Evolutionary conservation across 2,113 vertebrate species (phyloP).

Genomic region (Mesoclemmys tuberculata): DNA sequence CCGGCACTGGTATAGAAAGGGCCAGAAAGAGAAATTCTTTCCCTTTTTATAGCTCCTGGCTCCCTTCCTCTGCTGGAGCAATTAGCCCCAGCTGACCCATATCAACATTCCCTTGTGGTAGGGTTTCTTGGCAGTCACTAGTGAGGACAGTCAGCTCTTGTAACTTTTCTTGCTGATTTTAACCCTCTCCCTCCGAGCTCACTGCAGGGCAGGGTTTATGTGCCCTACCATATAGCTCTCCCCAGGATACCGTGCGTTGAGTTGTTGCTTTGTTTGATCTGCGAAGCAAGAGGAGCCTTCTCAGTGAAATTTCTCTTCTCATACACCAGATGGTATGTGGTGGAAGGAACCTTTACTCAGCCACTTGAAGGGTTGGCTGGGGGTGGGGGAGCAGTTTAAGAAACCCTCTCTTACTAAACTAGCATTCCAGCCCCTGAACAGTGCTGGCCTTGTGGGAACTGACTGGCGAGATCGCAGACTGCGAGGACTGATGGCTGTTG

Average conservation of each 20-base stretch:
- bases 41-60: slow-evolving; percentile 67
- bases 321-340: fast-evolving
- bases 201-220: slow-evolving; percentile 1
- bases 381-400: background rate
- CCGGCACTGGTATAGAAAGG: slow-evolving; percentile 18
- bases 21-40: slow-evolving; percentile 49
- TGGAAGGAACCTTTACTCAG: background rate
- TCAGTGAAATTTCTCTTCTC: background rate
- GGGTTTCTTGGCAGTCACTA: background rate
- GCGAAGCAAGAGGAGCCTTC: background rate
- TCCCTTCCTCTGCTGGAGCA: slow-evolving; percentile 34
- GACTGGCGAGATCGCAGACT: background rate
- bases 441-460: background rate
- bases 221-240: background rate
- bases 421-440: background rate
- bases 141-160: slow-evolving; percentile 40
- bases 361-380: background rate
- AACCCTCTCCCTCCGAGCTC: slow-evolving; percentile 31
- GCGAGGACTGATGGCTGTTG: no score
- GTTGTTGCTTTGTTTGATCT: fast-evolving
- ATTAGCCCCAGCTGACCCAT: slow-evolving; percentile 52
- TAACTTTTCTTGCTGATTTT: slow-evolving; percentile 20
- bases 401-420: background rate
- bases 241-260: background rate
- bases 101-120: slow-evolving; percentile 45